phyloP scores from a whole-genome alignment of 1,140 invertebrate genomes.

The Zaprionus davidi region DNA sequence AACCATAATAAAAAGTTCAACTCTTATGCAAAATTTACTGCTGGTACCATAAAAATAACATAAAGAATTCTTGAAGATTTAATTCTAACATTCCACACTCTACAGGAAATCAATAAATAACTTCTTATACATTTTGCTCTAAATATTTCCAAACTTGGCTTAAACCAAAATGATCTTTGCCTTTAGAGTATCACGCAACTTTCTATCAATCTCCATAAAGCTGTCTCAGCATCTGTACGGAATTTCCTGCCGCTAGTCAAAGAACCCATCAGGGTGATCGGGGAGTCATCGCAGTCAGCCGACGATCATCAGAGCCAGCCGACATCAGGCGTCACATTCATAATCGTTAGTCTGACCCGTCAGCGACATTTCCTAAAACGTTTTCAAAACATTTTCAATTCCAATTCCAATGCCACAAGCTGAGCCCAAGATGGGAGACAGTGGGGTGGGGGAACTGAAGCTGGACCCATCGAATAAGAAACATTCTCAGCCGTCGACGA shows the following conservation, averaged over 20 bases:
- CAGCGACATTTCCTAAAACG: constrained; percentile 40
- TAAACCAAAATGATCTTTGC: background rate
- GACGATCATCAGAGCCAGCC: background rate
- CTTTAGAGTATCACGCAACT: background rate
- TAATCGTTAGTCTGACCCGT: constrained; percentile 18
- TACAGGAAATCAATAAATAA: background rate
- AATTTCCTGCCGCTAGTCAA: constrained; percentile 1
- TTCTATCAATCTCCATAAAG: constrained; percentile 5
- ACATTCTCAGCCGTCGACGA: constrained; percentile 71
- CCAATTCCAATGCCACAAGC: constrained; percentile 13
- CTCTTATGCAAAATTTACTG: background rate
- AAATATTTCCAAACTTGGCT: background rate
- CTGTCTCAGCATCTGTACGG: background rate
- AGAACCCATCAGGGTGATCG: background rate
- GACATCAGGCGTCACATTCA: constrained; percentile 5
- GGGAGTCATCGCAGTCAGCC: background rate
- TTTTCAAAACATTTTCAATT: constrained; percentile 33
- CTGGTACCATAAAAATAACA: background rate
- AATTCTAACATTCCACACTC: background rate
- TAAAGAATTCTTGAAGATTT: background rate
- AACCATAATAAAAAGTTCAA: background rate
- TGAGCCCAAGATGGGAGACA: background rate
- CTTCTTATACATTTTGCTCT: background rate
- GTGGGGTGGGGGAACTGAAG: background rate
- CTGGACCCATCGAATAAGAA: constrained; percentile 41